Conservation (phyloP, 2,113 vertebrate species). For the Arizona elegans region DNA sequence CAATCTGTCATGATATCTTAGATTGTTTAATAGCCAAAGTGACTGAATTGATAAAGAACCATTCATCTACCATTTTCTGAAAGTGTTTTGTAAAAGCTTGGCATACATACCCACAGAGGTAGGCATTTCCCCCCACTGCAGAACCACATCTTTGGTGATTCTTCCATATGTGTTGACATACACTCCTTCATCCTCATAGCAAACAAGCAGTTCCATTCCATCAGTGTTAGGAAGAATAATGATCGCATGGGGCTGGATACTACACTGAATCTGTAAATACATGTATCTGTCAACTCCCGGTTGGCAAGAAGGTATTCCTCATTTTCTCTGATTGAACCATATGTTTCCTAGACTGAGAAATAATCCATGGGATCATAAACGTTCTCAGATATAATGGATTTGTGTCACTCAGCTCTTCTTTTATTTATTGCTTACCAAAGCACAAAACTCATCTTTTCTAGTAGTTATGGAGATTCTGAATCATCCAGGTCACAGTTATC, state of each 20-base stretch:
- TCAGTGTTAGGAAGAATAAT: conserved; percentile 98
- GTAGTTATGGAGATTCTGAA: neutral
- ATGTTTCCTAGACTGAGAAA: neutral
- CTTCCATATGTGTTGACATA: conserved; percentile 97
- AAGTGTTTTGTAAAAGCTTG: neutral
- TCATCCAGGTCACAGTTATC: neutral
- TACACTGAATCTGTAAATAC: conserved; percentile 85
- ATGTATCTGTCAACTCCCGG: neutral
- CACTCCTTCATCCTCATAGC: conserved; percentile 98
- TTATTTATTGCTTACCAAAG: neutral
- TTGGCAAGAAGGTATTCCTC: neutral
- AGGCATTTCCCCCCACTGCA: conserved; percentile 99
- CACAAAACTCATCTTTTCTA: neutral
- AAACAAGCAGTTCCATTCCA: conserved; percentile 97
- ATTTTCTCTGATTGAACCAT: neutral
- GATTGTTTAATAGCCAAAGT: neutral
- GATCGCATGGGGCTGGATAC: conserved; percentile 95
- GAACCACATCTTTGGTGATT: conserved; percentile 98
- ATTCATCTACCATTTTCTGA: neutral
- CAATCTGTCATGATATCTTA: neutral
- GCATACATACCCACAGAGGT: conserved; percentile 89
- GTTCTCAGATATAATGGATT: neutral
- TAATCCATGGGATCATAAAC: neutral
- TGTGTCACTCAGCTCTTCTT: neutral
- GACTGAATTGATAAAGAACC: neutral